Base-by-base conservation (phyloP, 2,888 invertebrate genomes). In the Epistrophe eligans region DNA sequence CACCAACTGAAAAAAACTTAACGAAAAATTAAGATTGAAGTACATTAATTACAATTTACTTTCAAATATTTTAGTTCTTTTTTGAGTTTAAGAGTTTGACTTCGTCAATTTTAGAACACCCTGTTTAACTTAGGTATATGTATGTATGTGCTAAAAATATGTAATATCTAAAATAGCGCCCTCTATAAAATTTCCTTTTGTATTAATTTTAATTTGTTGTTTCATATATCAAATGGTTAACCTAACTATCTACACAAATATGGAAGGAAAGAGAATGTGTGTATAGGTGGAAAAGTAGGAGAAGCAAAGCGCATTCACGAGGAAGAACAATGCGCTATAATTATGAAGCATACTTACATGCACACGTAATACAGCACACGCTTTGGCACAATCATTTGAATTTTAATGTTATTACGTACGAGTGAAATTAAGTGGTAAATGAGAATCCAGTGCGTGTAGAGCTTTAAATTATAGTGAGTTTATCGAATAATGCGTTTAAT, bases 341-440 rank as follows among this genome's bases (percentile, higher is more conserved):
- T 79, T 77, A 73, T 72, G 76, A 79, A 72, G 45, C 10, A 35
- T 17, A 58, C 35, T 9, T 35, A 64, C 64, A 70, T 70, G 71
- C 64, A 70, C n/a, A n/a, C n/a, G n/a, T n/a, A n/a, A n/a, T n/a
- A n/a, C 52, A 79, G 24, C 24, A 24, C 24, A 24, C 57, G 40
- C 48, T 62, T 15, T 43, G 15, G 43, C 15, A 15, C 6, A 43
- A 43, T 43, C 1, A 43, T 57, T 71, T 62, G 40, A 64, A 79
- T 79, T 70, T 62, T 64, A 84, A 79, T 83, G 79, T 60, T 73
- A 83, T 83, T 67, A 77, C 67, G 77, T 67, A 77, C 67, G 77
- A 67, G 60, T 73, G 77, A 77, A 73, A 77, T 83, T 60, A 83
- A 77, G 77, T 83, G 73, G 72, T 48, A 67, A 83, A 79, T 83